A percentile compares a stretch with the other conserved stretches of the same genome.
phyloP scores from a whole-genome alignment of 1,140 invertebrate genomes.

The Drosophila setifemur region DNA sequence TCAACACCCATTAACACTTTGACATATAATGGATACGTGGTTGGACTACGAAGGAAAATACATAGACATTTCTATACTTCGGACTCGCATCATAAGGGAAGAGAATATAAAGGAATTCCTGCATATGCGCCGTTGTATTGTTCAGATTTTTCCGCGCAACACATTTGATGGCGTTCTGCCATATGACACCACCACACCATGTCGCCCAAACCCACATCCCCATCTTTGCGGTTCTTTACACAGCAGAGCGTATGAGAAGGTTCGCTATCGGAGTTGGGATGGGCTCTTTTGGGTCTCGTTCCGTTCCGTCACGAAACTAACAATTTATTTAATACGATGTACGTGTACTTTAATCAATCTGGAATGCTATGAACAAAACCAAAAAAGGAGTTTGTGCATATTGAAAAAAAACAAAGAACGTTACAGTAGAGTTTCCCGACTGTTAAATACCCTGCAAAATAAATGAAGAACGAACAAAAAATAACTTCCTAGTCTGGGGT shows the following conservation, averaged over 20 bases:
- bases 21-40: constrained; percentile 82
- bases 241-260: too few relatives aligned
- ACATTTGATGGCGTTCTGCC: constrained; percentile 76
- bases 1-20: constrained; percentile 82
- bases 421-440: too few relatives aligned
- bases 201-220: constrained; percentile 1
- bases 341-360: constrained; percentile 81
- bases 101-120: constrained; percentile 49
- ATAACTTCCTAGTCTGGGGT: too few relatives aligned
- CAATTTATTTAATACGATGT: constrained; percentile 82
- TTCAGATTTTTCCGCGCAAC: constrained; percentile 68
- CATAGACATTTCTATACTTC: constrained; percentile 65
- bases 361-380: constrained; percentile 42
- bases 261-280: constrained; percentile 12
- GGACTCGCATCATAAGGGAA: constrained; percentile 45
- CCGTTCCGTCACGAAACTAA: constrained; percentile 75
- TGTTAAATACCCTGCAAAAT: too few relatives aligned
- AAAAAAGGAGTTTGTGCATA: constrained; percentile 13
- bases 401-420: constrained; percentile 25
- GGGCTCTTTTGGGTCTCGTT: constrained; percentile 21
- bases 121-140: constrained; percentile 40
- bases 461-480: too few relatives aligned
- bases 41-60: constrained; percentile 73
- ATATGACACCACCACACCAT: constrained; percentile 64
- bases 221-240: too few relatives aligned